Evolutionary conservation across 2,113 vertebrate genomes (phyloP).

Genomic region (Pedionomus torquatus): DNA sequence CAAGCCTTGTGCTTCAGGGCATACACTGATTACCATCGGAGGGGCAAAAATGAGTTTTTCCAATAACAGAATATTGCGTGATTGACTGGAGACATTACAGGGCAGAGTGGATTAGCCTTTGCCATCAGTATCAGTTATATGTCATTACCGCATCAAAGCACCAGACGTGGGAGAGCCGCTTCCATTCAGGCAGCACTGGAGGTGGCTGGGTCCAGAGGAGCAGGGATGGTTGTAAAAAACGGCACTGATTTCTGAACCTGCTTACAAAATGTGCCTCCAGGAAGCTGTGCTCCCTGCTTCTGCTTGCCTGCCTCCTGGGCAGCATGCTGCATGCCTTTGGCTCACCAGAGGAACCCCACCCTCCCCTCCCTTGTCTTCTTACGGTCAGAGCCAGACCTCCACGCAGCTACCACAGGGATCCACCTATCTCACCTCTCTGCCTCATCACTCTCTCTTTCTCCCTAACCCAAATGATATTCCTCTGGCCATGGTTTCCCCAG

Average conservation of each 20-base stretch:
- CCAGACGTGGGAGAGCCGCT: neutral
- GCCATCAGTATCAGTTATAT: constrained; percentile 44
- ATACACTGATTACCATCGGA: constrained; percentile 35
- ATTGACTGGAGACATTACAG: constrained; percentile 54
- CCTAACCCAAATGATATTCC: neutral
- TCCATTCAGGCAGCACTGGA: neutral
- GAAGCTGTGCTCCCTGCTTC: neutral
- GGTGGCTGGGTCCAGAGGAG: neutral
- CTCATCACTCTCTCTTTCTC: neutral
- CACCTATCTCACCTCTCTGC: neutral
- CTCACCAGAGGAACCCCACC: neutral
- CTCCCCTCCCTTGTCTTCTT: neutral
- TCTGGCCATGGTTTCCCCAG: neutral
- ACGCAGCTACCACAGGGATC: neutral
- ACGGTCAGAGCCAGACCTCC: neutral
- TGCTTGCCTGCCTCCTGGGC: neutral
- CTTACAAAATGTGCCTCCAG: neutral
- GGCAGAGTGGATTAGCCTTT: constrained; percentile 51
- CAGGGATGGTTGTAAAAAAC: neutral
- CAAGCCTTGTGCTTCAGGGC: constrained; percentile 35
- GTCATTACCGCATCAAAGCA: constrained; percentile 29
- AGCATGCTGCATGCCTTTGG: neutral
- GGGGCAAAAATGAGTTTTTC: constrained; percentile 62
- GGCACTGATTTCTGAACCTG: neutral
- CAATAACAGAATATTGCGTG: constrained; percentile 46